Percentiles rank a stretch among this genome's conserved stretches.
Conservation (phyloP, 2,797 vertebrate species). For the Presbytis comata region DNA sequence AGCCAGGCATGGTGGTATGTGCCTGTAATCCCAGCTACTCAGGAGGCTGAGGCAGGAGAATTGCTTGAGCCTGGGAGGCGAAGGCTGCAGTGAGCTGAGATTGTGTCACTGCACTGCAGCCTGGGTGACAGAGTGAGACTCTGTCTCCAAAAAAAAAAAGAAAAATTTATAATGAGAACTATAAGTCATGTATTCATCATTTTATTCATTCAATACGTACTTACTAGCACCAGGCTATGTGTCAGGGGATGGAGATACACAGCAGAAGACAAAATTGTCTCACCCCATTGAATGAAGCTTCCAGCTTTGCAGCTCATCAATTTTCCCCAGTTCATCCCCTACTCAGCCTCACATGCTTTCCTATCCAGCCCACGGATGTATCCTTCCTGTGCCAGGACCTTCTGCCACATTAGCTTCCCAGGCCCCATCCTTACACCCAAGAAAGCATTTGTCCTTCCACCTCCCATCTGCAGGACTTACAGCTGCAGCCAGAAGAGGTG, state of each 20-base stretch:
- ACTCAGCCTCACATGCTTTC: neutral
- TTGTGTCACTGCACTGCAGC: neutral
- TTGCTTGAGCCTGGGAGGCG: neutral
- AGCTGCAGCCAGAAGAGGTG: neutral
- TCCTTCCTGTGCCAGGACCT: neutral
- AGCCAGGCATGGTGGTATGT: rapidly evolving
- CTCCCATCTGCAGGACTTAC: neutral
- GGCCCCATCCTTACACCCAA: neutral
- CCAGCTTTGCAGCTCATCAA: neutral
- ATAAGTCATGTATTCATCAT: neutral
- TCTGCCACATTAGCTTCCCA: neutral
- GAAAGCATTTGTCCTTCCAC: neutral
- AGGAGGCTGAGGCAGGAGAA: neutral
- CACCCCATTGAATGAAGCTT: neutral
- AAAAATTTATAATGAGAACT: neutral
- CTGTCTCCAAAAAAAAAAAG: neutral
- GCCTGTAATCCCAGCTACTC: neutral
- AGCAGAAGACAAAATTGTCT: neutral
- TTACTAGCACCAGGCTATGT: neutral
- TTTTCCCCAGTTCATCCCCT: neutral
- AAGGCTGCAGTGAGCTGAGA: neutral
- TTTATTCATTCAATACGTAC: neutral
- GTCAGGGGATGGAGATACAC: neutral
- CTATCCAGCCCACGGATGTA: neutral
- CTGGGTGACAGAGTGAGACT: neutral